Base-by-base conservation (phyloP, 1,140 invertebrate genomes). In the Drosophila ficusphila region DNA sequence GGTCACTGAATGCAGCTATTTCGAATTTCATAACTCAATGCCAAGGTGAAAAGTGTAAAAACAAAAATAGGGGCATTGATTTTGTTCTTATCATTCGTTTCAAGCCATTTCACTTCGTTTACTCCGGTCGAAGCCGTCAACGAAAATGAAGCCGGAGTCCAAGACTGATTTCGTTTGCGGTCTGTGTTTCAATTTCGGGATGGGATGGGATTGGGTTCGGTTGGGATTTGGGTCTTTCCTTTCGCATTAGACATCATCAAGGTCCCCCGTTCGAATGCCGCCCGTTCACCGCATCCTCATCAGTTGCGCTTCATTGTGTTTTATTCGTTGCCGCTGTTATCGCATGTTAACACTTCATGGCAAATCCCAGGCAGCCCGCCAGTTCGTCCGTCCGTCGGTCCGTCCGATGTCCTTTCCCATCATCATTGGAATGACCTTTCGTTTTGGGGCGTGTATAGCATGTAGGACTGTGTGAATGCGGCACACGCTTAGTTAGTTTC, bases 371-470 rank as follows among this genome's bases (percentile, higher is more conserved):
- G 52, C 57, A 60, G 62, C 34, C 33, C 3, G 19, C 14, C 3
- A 18, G 18, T 27, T 49, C 46, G 57, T 52, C 62, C 19, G 36
- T 31, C 27, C 0, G 11, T 4, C 18, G 9, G 48, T 41, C 47
- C 31, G 54, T 31, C 48, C 34, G 53, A 36, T 68, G 52, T 69
- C 72, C 56, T 62, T 57, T 14, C 71, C 51, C 78, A 60, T 69
- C 78, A 82, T 76, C 78, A 81, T 88, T 88, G 82, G 69, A 77
- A 89, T 88, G 82, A 88, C 82, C 82, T 88, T 85, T 81, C 71
- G 61, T 79, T 73, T 49, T 49, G 68, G 53, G 34, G 47, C 51
- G 51, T 42, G 52, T 44, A 27, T 16, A 39, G 12, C 39, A 56
- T 57, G 51, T 67, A 54, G 33, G 38, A 51, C 58, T 54, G 57